Percentiles rank a stretch among this genome's conserved stretches.
Conservation (phyloP, 2,113 vertebrate species). For the Nanorana parkeri region DNA sequence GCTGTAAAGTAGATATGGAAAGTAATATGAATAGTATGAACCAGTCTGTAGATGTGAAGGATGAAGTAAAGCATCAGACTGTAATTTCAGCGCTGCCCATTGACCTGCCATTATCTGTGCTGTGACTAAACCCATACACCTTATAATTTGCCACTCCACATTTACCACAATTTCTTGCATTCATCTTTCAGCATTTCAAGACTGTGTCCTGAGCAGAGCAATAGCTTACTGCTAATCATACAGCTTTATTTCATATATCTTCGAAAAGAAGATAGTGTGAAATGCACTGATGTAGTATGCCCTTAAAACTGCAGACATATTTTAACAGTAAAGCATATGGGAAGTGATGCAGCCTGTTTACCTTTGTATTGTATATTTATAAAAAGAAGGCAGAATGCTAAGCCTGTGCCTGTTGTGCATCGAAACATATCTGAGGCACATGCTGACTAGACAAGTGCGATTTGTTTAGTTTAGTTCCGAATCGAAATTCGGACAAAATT, state of each 20-base stretch:
- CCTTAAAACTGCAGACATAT: neutral
- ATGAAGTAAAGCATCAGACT: too few relatives aligned
- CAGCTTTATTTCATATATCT: neutral
- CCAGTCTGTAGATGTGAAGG: neutral
- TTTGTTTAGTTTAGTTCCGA: too few relatives aligned
- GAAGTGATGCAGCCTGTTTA: too few relatives aligned
- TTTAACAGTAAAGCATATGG: too few relatives aligned
- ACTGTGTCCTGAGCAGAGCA: slow-evolving; percentile 2
- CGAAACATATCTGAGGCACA: too few relatives aligned
- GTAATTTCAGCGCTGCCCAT: neutral
- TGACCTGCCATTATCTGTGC: neutral
- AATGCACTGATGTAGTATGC: neutral
- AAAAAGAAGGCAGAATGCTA: too few relatives aligned
- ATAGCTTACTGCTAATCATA: neutral
- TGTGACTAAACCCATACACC: neutral
- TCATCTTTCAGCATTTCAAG: neutral
- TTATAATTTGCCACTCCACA: neutral
- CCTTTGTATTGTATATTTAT: too few relatives aligned
- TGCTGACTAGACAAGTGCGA: too few relatives aligned
- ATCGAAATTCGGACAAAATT: too few relatives aligned
- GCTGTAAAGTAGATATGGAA: neutral
- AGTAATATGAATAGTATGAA: neutral
- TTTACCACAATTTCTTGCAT: too few relatives aligned
- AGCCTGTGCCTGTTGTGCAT: too few relatives aligned
- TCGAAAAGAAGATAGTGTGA: neutral